Evolutionary conservation across 2,888 invertebrate species (phyloP), one percentile per base, ranked within the genome.

Genomic region (Andrena trimmerana): DNA sequence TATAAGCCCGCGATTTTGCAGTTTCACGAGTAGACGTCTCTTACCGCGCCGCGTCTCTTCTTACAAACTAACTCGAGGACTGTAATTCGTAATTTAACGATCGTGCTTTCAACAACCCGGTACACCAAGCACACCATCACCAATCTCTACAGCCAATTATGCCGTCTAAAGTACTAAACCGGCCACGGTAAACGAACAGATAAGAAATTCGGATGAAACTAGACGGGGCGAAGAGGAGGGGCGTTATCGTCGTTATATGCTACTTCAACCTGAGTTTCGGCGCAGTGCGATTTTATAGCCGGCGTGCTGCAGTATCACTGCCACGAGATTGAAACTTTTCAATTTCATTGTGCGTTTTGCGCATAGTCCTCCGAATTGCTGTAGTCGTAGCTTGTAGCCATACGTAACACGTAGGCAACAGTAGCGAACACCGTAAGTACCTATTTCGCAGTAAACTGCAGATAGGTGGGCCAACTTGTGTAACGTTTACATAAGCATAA

Each of bases 61-160:
- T 87, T 88, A 85, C 85, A 85, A 86, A 87, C 87, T 86, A 85
- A 84, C 86, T 85, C 81, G 74, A 10, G 24, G 80, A 85, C 83
- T 86, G 85, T 57, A 57, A 57, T 84, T 87, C 85, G 78, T 78
- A 36, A 69, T 78, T 84, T 86, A 81, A 84, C 83, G 79, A 81
- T 36, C 67, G 27, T 42, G 74, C 36, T 63, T n/a, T 42, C 42
- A 42, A 42, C 42, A 5, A 16, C 4, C 42, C 10, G 1, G 13
- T 4, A 0, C 42, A 1, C 42, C 42, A 1, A 13, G 42, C 42
- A 13, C 42, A 13, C 13, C 42, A 4, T 42, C 42, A 3, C 13
- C 42, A 4, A 42, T 42, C 42, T 42, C 42, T 13, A 5, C 42
- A 13, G 42, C 16, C 16, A 42, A 42, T 42, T 16, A 16, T 42